Percentiles rank a stretch among this genome's conserved stretches.
phyloP scores from a whole-genome alignment of 2,113 vertebrate genomes.

The Sinosuthora webbiana region DNA sequence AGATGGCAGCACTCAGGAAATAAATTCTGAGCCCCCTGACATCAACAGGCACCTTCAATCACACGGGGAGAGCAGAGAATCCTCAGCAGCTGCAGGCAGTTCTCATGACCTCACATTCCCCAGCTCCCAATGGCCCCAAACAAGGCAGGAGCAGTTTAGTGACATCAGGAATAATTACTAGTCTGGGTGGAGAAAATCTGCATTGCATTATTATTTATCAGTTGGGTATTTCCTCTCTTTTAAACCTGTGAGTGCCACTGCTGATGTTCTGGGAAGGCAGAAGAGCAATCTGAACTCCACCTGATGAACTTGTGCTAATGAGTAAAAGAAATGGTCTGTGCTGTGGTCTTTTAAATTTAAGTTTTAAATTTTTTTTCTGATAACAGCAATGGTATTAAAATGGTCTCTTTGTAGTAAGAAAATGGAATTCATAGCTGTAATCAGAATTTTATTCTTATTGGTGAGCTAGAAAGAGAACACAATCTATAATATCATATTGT shows the following conservation, averaged over 20 bases:
- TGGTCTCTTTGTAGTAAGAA: not conserved
- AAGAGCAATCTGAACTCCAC: not conserved
- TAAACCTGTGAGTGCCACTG: not conserved
- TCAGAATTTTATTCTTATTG: not conserved
- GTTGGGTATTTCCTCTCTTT: not conserved
- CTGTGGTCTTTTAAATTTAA: not conserved
- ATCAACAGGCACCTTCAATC: not conserved
- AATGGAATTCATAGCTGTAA: not conserved
- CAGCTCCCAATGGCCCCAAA: not conserved
- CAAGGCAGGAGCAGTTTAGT: not conserved
- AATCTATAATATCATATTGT: not conserved
- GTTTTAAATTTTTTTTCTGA: not conserved
- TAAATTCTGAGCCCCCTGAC: not conserved
- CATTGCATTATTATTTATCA: not conserved
- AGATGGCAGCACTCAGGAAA: not conserved
- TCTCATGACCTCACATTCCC: not conserved
- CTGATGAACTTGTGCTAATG: not conserved
- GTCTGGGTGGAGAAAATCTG: not conserved
- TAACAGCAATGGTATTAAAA: not conserved
- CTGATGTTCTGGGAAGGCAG: not conserved
- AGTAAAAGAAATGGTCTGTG: not conserved
- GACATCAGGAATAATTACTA: not conserved
- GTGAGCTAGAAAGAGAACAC: not conserved
- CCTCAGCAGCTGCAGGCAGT: not conserved
- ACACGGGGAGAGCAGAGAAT: not conserved